Evolutionary conservation across 2,797 vertebrate species (phyloP).

Genomic region (Tamandua tetradactyla): DNA sequence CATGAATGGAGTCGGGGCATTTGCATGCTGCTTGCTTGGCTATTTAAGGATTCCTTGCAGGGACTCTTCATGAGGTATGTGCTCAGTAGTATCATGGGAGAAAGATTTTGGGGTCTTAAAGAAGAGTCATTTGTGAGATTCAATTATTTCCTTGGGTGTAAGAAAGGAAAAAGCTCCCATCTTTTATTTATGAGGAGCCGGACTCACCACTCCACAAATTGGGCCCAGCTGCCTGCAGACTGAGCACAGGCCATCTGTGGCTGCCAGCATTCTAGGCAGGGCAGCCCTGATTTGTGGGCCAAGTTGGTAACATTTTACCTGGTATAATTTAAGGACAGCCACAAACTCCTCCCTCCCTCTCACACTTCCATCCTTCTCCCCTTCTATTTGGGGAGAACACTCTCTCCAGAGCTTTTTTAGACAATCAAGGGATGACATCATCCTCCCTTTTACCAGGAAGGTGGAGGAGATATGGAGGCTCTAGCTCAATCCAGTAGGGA

Average conservation of each 20-base stretch:
- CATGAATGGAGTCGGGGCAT: fast-evolving
- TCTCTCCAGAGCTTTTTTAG: background rate
- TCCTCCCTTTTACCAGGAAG: background rate
- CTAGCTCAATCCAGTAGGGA: background rate
- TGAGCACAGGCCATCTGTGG: background rate
- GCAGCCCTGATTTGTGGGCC: background rate
- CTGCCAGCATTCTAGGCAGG: background rate
- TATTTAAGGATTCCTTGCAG: background rate
- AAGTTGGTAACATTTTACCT: background rate
- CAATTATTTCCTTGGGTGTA: background rate
- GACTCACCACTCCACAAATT: background rate
- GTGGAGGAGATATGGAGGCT: background rate
- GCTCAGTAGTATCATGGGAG: background rate
- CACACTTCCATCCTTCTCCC: background rate
- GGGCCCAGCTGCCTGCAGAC: background rate
- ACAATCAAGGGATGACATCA: background rate
- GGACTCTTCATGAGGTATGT: background rate
- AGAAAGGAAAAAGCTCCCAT: background rate
- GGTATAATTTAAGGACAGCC: background rate
- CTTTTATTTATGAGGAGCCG: background rate
- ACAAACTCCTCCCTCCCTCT: background rate
- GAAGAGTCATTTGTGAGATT: background rate
- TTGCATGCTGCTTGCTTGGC: background rate
- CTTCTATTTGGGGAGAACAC: background rate
- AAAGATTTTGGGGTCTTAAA: background rate